Percentiles rank a stretch among this genome's conserved stretches.
phyloP scores from a whole-genome alignment of 2,113 vertebrate species.

The Xiphophorus maculatus region DNA sequence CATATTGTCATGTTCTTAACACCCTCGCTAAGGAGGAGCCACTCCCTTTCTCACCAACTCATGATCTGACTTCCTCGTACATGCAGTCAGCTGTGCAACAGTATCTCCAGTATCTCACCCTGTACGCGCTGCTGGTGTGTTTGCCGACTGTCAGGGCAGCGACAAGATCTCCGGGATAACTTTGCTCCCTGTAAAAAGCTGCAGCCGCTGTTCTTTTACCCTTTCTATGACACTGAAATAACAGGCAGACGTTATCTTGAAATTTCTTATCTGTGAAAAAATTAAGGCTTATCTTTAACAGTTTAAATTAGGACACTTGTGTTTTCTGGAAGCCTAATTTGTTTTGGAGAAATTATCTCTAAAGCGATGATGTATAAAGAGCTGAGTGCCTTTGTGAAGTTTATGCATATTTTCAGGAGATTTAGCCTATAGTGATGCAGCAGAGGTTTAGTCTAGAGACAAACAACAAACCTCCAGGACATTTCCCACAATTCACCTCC shows the following conservation, averaged over 20 bases:
- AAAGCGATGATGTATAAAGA: not conserved
- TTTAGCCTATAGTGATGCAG: not conserved
- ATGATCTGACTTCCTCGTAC: conserved; percentile 25
- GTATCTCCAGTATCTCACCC: conserved; percentile 11
- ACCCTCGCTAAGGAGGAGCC: conserved; percentile 6
- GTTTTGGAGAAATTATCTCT: not conserved
- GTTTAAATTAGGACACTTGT: conserved; percentile 25
- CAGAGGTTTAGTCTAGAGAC: not conserved
- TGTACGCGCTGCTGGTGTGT: conserved; percentile 14
- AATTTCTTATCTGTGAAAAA: conserved; percentile 17
- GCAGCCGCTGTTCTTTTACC: conserved; percentile 8
- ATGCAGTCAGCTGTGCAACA: not conserved
- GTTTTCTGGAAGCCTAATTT: conserved; percentile 17
- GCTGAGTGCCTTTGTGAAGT: not conserved
- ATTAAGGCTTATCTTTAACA: conserved; percentile 17
- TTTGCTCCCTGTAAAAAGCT: conserved; percentile 27
- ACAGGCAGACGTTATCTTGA: conserved; percentile 28
- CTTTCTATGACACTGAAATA: conserved; percentile 2
- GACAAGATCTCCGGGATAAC: conserved; percentile 31
- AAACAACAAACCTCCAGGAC: not conserved
- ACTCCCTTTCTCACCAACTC: conserved; percentile 8
- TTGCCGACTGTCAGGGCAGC: conserved; percentile 29
- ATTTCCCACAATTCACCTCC: not conserved
- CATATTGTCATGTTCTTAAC: conserved; percentile 14
- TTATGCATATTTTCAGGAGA: not conserved